Conservation (phyloP, 2,113 vertebrate species). For the Monopterus albus region DNA sequence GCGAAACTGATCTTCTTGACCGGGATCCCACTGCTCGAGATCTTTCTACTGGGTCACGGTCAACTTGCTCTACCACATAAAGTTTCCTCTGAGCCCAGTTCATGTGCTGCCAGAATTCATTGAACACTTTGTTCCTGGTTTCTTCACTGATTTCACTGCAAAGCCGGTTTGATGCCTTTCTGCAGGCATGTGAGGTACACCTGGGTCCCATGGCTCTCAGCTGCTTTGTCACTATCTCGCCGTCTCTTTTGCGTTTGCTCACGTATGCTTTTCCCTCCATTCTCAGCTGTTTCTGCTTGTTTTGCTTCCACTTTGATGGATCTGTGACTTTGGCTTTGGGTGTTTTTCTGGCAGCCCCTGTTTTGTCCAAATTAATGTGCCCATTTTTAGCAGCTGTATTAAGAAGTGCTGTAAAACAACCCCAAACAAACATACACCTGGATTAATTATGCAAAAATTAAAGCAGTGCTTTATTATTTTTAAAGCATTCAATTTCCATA, state of each 20-base stretch:
- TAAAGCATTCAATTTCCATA: no score
- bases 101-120: slow-evolving; percentile 45
- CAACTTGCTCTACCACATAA: slow-evolving; percentile 24
- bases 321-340: slow-evolving; percentile 18
- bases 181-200: slow-evolving; percentile 32
- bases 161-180: slow-evolving; percentile 28
- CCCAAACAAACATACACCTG: no score
- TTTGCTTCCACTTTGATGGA: slow-evolving; percentile 43
- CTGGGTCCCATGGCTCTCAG: slow-evolving; percentile 19
- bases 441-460: no score
- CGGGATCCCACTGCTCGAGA: background rate
- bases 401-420: slow-evolving; percentile 1
- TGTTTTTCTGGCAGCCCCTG: background rate
- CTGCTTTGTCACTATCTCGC: slow-evolving; percentile 28
- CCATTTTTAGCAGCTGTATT: slow-evolving; percentile 19
- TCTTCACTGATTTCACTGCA: slow-evolving; percentile 36
- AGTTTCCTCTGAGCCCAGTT: slow-evolving; percentile 51
- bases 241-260: slow-evolving; percentile 48
- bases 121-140: slow-evolving; percentile 16
- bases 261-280: slow-evolving; percentile 49
- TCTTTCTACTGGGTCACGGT: slow-evolving; percentile 37
- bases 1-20: slow-evolving; percentile 30
- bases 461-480: no score
- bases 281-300: slow-evolving; percentile 56
- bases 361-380: background rate